A percentile compares a stretch with the other conserved stretches of the same genome.
These are phyloP conservation scores for Spodoptera exigua DNA, from an alignment of 2,888 invertebrate genomes.

Conservation along the genomic window DNA sequence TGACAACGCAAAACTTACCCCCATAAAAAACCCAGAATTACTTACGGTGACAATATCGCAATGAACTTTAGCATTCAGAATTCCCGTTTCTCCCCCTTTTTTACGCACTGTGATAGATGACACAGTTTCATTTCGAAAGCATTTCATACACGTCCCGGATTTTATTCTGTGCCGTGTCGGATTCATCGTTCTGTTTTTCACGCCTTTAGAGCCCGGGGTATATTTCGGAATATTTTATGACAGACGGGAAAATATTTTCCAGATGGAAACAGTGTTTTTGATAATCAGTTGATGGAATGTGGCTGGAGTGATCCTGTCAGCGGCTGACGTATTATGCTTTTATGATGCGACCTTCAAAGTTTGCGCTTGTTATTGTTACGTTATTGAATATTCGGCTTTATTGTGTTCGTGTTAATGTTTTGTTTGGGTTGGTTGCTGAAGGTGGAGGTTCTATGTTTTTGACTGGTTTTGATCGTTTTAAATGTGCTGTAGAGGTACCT, in stretches of 20 bases:
- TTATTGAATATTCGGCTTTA: slow-evolving; percentile 2
- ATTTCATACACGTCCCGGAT: slow-evolving; percentile 45
- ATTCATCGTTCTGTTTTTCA: slow-evolving; percentile 52
- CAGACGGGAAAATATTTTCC: slow-evolving; percentile 27
- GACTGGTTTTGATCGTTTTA: too few relatives aligned
- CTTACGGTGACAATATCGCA: slow-evolving; percentile 56
- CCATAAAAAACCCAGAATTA: slow-evolving; percentile 53
- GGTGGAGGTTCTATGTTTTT: too few relatives aligned
- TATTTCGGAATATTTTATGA: slow-evolving; percentile 45
- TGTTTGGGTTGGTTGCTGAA: too few relatives aligned
- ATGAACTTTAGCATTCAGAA: slow-evolving; percentile 56
- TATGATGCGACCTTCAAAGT: slow-evolving; percentile 15
- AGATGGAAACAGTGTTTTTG: slow-evolving; percentile 15
- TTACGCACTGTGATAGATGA: slow-evolving; percentile 51
- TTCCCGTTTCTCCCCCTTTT: slow-evolving; percentile 45
- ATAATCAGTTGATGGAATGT: slow-evolving; percentile 15
- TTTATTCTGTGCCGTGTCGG: slow-evolving; percentile 44
- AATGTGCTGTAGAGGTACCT: too few relatives aligned
- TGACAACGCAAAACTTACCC: slow-evolving; percentile 37
- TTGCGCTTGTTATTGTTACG: not conserved
- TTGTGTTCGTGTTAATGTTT: not conserved
- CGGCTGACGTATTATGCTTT: slow-evolving; percentile 26
- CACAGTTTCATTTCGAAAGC: slow-evolving; percentile 24
- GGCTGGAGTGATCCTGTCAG: slow-evolving; percentile 11
- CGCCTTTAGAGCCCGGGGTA: slow-evolving; percentile 23